Evolutionary conservation across 2,888 invertebrate genomes (phyloP).

Genomic region (Dendrolimus houi): DNA sequence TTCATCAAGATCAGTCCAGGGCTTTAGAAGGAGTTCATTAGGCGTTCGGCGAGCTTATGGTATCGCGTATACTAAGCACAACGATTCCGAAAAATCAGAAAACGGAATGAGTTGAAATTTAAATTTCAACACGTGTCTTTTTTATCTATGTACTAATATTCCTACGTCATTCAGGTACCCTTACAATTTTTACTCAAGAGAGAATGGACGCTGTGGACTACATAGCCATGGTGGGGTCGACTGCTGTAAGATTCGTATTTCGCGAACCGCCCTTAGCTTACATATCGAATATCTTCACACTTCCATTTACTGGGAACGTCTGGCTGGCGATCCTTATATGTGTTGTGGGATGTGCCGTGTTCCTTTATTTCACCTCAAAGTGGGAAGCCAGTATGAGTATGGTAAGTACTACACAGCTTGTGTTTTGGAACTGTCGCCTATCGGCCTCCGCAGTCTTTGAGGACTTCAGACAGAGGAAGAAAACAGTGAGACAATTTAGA

Average conservation of each 20-base stretch:
- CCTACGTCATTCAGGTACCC: constrained; percentile 35
- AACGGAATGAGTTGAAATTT: too few relatives aligned
- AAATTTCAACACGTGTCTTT: background rate
- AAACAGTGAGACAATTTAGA: too few relatives aligned
- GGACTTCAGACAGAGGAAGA: too few relatives aligned
- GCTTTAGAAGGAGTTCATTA: too few relatives aligned
- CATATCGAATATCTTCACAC: constrained; percentile 79
- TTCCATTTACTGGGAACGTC: constrained; percentile 79
- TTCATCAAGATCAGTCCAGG: too few relatives aligned
- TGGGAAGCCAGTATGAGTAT: constrained; percentile 61
- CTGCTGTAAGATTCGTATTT: constrained; percentile 77
- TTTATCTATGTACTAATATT: constrained; percentile 2
- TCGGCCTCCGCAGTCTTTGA: too few relatives aligned
- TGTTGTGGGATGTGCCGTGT: constrained; percentile 54
- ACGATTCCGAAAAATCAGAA: too few relatives aligned
- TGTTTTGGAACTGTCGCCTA: too few relatives aligned
- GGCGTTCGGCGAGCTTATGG: too few relatives aligned
- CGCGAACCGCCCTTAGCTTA: constrained; percentile 80
- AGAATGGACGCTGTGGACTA: constrained; percentile 66
- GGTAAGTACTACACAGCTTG: constrained; percentile 27
- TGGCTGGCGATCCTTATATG: constrained; percentile 77
- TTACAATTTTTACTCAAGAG: constrained; percentile 58
- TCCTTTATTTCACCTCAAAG: constrained; percentile 64
- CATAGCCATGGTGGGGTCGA: constrained; percentile 71
- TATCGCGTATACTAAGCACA: too few relatives aligned